Evolutionary conservation across 2,888 invertebrate genomes (phyloP).

Genomic region (Ernsta delagoae): DNA sequence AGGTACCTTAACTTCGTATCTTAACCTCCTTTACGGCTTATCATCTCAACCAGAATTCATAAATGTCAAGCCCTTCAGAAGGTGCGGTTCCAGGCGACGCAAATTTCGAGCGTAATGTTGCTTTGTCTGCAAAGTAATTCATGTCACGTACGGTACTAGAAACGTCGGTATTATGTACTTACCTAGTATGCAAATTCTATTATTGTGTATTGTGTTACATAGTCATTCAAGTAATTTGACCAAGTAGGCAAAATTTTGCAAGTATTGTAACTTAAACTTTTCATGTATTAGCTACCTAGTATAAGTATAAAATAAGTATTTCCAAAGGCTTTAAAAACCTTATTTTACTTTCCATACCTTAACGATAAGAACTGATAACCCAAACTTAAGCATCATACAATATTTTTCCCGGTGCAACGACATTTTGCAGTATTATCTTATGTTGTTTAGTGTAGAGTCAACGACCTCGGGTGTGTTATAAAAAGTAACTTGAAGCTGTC

Average conservation of each 20-base stretch:
- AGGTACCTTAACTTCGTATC: slow-evolving; percentile 6
- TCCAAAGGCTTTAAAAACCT: neutral
- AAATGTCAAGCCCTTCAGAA: slow-evolving; percentile 8
- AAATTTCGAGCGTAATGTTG: slow-evolving; percentile 6
- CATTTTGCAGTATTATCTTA: slow-evolving; percentile 52
- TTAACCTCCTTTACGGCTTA: slow-evolving; percentile 26
- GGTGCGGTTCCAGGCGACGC: slow-evolving; percentile 17
- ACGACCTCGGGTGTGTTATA: slow-evolving; percentile 64
- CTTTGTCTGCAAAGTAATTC: slow-evolving; percentile 23
- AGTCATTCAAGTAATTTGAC: slow-evolving; percentile 17
- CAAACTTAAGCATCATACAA: neutral
- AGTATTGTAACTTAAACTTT: neutral
- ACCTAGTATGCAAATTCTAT: neutral
- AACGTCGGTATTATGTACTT: slow-evolving; percentile 17
- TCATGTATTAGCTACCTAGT: neutral
- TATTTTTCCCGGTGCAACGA: slow-evolving; percentile 62
- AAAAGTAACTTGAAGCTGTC: slow-evolving; percentile 75
- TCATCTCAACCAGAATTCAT: slow-evolving; percentile 19
- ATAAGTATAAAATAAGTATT: neutral
- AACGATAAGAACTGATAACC: too few relatives aligned
- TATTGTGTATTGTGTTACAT: slow-evolving; percentile 26
- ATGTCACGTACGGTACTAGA: slow-evolving; percentile 26
- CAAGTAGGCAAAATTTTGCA: slow-evolving; percentile 13
- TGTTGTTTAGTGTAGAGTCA: slow-evolving; percentile 71
- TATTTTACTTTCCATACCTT: neutral